phyloP scores from a whole-genome alignment of 2,113 vertebrate species.

The Charadrius vociferus region DNA sequence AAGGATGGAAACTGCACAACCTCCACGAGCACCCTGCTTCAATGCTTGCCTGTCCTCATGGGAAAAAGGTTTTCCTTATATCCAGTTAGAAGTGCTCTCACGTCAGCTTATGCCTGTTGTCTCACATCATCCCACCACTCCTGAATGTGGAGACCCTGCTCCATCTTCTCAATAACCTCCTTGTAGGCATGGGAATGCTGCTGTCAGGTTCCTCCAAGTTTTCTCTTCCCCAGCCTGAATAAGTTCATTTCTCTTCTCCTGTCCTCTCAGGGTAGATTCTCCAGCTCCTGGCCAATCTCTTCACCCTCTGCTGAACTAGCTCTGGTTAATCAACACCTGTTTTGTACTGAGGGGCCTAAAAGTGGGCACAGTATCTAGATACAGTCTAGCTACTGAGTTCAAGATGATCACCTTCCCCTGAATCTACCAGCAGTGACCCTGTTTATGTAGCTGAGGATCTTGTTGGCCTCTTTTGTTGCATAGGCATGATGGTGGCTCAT shows the following conservation, averaged over 20 bases:
- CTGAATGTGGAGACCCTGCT: neutral
- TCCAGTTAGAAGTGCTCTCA: neutral
- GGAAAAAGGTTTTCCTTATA: neutral
- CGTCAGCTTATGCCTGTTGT: neutral
- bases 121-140: neutral
- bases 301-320: neutral
- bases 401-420: neutral
- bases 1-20: neutral
- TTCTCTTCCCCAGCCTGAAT: neutral
- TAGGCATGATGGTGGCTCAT: neutral
- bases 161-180: neutral
- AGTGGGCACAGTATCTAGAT: too few species aligned
- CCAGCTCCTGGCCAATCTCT: neutral
- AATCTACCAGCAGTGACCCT: neutral
- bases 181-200: neutral
- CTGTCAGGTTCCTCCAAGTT: neutral
- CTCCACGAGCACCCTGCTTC: neutral
- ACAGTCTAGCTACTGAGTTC: neutral
- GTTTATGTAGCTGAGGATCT: neutral
- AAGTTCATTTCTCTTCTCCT: neutral
- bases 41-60: neutral
- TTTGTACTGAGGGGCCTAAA: neutral
- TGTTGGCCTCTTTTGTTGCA: accelerated
- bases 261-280: neutral
- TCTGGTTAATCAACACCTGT: neutral